A percentile compares a stretch with the other conserved stretches of the same genome.
Conservation (phyloP, 2,888 invertebrate genomes). For the Sarcophaga subvicina region DNA sequence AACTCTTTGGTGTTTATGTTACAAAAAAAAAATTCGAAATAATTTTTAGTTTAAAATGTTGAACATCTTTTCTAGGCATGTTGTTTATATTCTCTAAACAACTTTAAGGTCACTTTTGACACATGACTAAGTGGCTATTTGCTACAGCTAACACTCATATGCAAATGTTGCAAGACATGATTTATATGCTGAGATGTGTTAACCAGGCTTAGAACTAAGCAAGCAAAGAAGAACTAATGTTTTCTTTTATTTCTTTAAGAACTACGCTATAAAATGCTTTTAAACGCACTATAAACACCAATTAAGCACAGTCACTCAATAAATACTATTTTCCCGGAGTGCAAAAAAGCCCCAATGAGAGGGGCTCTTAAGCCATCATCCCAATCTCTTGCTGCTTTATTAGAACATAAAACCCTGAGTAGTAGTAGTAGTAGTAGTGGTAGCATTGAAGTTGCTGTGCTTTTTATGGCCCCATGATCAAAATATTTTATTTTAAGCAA, state of each 20-base stretch:
- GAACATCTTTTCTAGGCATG: conserved; percentile 37
- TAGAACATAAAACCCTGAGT: too few relatives aligned
- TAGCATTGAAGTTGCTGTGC: too few relatives aligned
- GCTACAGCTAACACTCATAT: background rate
- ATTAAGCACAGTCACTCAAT: too few relatives aligned
- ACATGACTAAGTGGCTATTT: conserved; percentile 45
- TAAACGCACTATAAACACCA: too few relatives aligned
- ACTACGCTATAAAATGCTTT: too few relatives aligned
- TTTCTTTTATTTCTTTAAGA: background rate
- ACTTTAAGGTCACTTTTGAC: conserved; percentile 34
- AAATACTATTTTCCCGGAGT: too few relatives aligned
- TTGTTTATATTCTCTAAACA: conserved; percentile 16
- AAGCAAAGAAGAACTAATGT: background rate
- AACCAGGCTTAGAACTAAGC: background rate
- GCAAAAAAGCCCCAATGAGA: too few relatives aligned
- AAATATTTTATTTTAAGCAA: conserved; percentile 25
- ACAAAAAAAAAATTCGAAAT: too few relatives aligned
- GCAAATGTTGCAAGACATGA: background rate
- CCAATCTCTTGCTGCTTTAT: too few relatives aligned
- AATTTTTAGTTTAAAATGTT: background rate
- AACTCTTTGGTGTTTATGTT: too few relatives aligned
- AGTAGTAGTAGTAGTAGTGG: too few relatives aligned
- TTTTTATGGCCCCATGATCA: background rate
- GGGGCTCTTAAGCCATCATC: too few relatives aligned
- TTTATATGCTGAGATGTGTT: background rate